Evolutionary conservation across 2,113 vertebrate species (phyloP).

Genomic region (Ptilorrhoa leucosticta): DNA sequence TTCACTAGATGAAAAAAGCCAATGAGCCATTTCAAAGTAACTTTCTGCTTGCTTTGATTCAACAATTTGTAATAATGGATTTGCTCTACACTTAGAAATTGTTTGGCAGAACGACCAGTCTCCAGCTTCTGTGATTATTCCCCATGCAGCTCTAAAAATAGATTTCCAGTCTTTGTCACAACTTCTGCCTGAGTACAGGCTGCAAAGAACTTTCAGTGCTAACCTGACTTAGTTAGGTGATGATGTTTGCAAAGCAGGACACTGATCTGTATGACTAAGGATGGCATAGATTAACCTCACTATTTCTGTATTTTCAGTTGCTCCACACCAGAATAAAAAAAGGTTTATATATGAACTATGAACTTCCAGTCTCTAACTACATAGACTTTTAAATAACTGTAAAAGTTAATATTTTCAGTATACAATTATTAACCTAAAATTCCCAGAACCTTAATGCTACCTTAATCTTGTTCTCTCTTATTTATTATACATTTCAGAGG

Average conservation of each 20-base stretch:
- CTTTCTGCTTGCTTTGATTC: constrained; percentile 25
- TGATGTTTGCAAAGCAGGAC: background rate
- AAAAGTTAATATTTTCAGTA: background rate
- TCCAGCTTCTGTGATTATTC: background rate
- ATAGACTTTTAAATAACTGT: background rate
- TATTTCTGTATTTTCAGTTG: background rate
- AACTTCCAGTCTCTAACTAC: background rate
- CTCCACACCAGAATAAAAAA: background rate
- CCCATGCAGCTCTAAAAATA: background rate
- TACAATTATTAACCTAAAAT: background rate
- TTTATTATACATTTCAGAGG: background rate
- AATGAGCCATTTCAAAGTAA: constrained; percentile 3
- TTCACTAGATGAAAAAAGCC: background rate
- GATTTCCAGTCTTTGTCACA: background rate
- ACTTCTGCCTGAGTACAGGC: background rate
- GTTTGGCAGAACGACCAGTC: background rate
- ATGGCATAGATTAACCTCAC: background rate
- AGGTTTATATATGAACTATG: background rate
- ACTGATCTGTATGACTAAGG: background rate
- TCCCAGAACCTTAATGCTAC: background rate
- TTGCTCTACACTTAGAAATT: background rate
- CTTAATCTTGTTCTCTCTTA: background rate
- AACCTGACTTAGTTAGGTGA: background rate
- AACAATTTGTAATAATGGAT: background rate
- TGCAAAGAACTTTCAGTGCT: background rate